phyloP scores from a whole-genome alignment of 2,113 vertebrate species.

The Seriola dumerili region DNA sequence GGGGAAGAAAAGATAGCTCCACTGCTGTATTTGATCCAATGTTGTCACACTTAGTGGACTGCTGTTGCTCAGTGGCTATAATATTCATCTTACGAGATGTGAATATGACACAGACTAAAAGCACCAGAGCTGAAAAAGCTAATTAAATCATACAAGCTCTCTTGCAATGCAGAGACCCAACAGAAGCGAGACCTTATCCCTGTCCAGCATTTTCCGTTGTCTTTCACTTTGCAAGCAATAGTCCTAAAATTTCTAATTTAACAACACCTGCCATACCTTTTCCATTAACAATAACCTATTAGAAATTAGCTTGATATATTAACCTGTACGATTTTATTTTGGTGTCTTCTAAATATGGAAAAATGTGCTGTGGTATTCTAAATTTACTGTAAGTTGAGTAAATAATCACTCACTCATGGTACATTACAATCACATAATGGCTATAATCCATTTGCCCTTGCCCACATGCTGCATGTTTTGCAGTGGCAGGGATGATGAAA shows the following conservation, averaged over 20 bases:
- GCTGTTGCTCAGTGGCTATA: constrained; percentile 14
- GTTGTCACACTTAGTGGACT: constrained; percentile 32
- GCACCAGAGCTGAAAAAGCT: neutral
- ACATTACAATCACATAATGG: constrained; percentile 22
- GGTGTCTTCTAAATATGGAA: constrained; percentile 1
- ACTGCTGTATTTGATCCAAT: constrained; percentile 35
- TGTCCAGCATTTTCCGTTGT: neutral
- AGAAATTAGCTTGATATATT: neutral
- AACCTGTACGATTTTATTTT: neutral
- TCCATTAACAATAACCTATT: neutral
- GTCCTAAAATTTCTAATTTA: neutral
- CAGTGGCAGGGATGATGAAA: neutral
- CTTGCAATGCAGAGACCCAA: constrained; percentile 18
- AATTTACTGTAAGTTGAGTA: neutral
- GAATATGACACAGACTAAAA: constrained; percentile 7
- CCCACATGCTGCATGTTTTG: neutral
- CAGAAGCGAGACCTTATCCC: neutral
- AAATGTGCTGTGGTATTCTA: neutral
- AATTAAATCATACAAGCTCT: constrained; percentile 19
- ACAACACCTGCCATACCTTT: neutral
- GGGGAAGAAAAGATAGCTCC: constrained; percentile 31
- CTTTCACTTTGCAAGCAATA: neutral
- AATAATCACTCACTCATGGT: neutral
- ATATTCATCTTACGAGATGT: constrained; percentile 19
- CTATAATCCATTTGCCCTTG: constrained; percentile 21